Conservation (phyloP, 2,797 vertebrate genomes). For the Lithobates pipiens region DNA sequence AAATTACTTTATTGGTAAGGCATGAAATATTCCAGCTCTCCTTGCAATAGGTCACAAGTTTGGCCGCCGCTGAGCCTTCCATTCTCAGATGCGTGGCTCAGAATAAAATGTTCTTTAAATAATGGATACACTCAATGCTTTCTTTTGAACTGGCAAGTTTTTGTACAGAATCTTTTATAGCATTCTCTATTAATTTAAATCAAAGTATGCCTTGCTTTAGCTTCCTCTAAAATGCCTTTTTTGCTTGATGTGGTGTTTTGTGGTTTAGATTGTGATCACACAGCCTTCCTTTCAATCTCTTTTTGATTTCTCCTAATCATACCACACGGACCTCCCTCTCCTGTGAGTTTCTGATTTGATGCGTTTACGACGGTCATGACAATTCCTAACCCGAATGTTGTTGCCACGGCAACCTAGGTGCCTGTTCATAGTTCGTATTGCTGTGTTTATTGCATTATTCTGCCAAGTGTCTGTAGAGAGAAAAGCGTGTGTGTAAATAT, state of each 20-base stretch:
- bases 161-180: slow-evolving; percentile 32
- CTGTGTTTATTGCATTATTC: slow-evolving; percentile 29
- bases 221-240: slow-evolving; percentile 22
- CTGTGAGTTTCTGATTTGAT: slow-evolving; percentile 33
- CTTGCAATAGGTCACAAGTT: slow-evolving; percentile 18
- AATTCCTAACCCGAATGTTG: slow-evolving; percentile 29
- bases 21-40: slow-evolving; percentile 2
- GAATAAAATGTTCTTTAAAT: slow-evolving; percentile 32
- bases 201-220: slow-evolving; percentile 6
- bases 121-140: slow-evolving; percentile 22
- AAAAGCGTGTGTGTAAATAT: neutral
- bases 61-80: neutral
- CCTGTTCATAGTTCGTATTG: slow-evolving; percentile 60
- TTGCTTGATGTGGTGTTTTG: slow-evolving; percentile 35
- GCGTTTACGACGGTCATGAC: slow-evolving; percentile 19
- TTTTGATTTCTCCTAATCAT: slow-evolving; percentile 46
- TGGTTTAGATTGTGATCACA: slow-evolving; percentile 38
- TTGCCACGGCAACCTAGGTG: slow-evolving; percentile 36
- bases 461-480: slow-evolving; percentile 4
- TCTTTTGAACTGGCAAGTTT: slow-evolving; percentile 18
- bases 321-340: slow-evolving; percentile 30
- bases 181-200: slow-evolving; percentile 38
- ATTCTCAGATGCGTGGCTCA: neutral
- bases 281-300: slow-evolving; percentile 33
- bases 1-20: neutral